phyloP scores from a whole-genome alignment of 1,140 invertebrate species.

The Sitophilus oryzae region DNA sequence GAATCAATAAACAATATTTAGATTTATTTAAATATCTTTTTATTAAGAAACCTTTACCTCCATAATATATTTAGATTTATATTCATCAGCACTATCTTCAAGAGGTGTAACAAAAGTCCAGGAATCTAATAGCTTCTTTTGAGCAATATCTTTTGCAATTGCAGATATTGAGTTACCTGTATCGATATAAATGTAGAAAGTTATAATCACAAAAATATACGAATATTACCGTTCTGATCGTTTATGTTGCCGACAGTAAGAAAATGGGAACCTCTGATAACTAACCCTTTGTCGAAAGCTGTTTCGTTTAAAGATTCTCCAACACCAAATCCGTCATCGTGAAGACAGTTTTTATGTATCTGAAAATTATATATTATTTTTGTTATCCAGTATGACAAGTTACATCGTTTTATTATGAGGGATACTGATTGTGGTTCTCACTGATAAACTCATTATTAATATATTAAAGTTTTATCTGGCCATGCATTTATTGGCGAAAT shows the following conservation, averaged over 20 bases:
- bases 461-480: no score
- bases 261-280: conserved; percentile 73
- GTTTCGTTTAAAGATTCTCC: conserved; percentile 87
- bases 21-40: neutral
- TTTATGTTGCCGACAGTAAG: conserved; percentile 47
- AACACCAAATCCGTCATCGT: conserved; percentile 91
- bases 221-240: conserved; percentile 21
- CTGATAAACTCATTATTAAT: no score
- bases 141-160: conserved; percentile 38
- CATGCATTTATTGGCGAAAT: no score
- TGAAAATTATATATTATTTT: no score
- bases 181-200: neutral
- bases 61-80: conserved; percentile 42
- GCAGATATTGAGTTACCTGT: conserved; percentile 25
- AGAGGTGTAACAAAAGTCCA: conserved; percentile 46
- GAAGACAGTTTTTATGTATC: conserved; percentile 78
- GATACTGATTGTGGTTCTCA: no score
- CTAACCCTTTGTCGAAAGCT: conserved; percentile 68
- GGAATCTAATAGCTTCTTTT: conserved; percentile 43
- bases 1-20: conserved; percentile 1
- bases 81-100: conserved; percentile 43
- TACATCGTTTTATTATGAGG: no score
- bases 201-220: neutral
- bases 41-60: conserved; percentile 40
- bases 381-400: no score